Conservation (phyloP, 2,797 vertebrate genomes). For the Coluber constrictor region DNA sequence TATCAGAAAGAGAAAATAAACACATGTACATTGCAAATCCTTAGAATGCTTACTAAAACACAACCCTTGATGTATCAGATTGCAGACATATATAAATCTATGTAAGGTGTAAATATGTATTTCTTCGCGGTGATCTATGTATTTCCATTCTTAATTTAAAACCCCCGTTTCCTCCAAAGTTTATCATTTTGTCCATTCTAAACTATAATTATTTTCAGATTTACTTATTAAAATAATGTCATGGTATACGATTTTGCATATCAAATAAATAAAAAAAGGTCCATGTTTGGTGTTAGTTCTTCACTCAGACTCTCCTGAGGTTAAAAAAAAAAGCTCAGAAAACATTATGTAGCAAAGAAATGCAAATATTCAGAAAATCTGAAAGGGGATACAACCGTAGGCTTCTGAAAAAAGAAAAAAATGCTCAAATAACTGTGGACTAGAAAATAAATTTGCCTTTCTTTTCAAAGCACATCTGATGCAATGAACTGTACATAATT, state of each 20-base stretch:
- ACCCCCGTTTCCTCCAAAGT: background rate
- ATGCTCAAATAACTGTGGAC: background rate
- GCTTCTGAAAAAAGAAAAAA: background rate
- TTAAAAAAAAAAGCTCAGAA: background rate
- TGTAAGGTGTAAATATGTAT: background rate
- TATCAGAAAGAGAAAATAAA: background rate
- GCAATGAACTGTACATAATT: conserved; percentile 59
- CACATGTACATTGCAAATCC: background rate
- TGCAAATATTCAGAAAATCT: background rate
- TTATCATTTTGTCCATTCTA: background rate
- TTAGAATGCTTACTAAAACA: background rate
- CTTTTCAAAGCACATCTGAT: conserved; percentile 20
- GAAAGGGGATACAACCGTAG: background rate
- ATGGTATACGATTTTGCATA: background rate
- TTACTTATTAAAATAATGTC: background rate
- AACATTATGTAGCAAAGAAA: background rate
- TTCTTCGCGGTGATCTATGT: background rate
- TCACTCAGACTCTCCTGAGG: background rate
- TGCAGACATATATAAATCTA: background rate
- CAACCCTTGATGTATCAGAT: too few relatives aligned
- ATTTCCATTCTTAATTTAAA: background rate
- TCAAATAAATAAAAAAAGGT: background rate
- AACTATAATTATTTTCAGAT: background rate
- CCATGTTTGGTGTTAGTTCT: background rate
- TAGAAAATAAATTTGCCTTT: background rate